Conservation (phyloP, 2,888 invertebrate genomes). For the Epinotia demarniana region DNA sequence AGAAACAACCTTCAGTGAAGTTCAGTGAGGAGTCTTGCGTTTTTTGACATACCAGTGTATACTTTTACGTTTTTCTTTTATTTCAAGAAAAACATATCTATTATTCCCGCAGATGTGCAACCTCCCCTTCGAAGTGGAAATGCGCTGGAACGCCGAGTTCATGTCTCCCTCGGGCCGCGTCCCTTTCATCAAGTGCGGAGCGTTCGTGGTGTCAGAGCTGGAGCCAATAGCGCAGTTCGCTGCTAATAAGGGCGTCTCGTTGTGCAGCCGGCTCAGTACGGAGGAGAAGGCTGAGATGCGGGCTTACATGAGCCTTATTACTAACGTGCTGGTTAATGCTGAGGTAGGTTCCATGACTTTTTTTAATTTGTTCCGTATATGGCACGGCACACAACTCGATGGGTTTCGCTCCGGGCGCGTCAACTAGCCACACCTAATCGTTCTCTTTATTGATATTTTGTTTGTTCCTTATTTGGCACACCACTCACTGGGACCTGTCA, state of each 20-base stretch:
- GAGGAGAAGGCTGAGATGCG: constrained; percentile 95
- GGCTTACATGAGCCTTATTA: constrained; percentile 96
- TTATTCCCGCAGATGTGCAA: constrained; percentile 88
- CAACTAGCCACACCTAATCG: too few relatives aligned
- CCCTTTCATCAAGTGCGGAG: constrained; percentile 96
- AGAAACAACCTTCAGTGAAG: too few relatives aligned
- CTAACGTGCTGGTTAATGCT: constrained; percentile 94
- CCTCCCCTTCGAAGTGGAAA: constrained; percentile 92
- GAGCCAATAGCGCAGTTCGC: constrained; percentile 96
- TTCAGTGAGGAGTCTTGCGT: too few relatives aligned
- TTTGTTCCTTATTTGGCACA: not conserved
- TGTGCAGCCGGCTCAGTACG: constrained; percentile 89
- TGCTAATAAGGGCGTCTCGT: constrained; percentile 91
- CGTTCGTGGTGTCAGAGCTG: constrained; percentile 94
- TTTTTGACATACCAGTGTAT: too few relatives aligned
- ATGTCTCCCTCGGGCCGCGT: constrained; percentile 98
- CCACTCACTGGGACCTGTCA: too few relatives aligned
- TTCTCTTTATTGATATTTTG: not conserved
- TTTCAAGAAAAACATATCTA: not conserved
- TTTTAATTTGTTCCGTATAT: constrained; percentile 14
- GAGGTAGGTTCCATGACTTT: constrained; percentile 85
- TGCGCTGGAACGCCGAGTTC: constrained; percentile 95
- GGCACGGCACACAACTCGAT: not conserved
- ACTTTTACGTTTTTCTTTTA: not conserved
- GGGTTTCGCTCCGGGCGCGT: too few relatives aligned